Conservation (phyloP, 2,888 invertebrate species). For the Rhaphigaster nebulosa region DNA sequence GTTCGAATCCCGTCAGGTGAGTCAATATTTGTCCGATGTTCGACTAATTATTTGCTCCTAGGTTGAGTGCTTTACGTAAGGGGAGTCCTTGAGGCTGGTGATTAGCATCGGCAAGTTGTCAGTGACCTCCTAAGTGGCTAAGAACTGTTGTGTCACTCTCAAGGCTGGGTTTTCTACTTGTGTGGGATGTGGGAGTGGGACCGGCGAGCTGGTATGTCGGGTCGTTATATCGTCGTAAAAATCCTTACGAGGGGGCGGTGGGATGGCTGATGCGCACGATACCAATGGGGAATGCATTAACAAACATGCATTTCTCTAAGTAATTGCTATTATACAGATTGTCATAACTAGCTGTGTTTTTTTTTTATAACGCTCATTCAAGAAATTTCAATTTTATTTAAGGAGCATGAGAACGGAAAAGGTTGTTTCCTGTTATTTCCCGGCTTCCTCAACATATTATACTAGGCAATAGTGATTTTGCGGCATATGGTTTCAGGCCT, state of each 20-base stretch:
- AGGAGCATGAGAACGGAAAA: background rate
- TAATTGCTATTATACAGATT: background rate
- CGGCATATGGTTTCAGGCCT: no score
- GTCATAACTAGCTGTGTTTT: background rate
- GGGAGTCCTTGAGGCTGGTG: background rate
- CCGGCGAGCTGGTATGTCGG: background rate
- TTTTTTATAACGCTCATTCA: background rate
- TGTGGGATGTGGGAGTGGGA: background rate
- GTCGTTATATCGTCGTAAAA: conserved; percentile 8
- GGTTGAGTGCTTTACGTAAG: conserved; percentile 23
- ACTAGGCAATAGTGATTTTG: no score
- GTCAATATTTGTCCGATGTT: background rate
- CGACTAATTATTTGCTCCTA: conserved; percentile 23
- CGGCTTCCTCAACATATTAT: no score
- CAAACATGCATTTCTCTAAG: background rate
- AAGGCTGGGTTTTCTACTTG: background rate
- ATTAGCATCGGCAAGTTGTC: conserved; percentile 39
- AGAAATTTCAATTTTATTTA: background rate
- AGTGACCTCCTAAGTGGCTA: conserved; percentile 12
- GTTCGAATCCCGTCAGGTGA: background rate
- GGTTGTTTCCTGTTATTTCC: background rate
- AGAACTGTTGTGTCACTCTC: background rate
- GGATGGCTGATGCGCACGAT: background rate
- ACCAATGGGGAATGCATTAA: background rate
- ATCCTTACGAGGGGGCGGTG: background rate